Percentiles rank a stretch among this genome's conserved stretches.
These are phyloP conservation scores for Parthenolecanium corni DNA, from an alignment of 2,888 invertebrate species.

Conservation along the genomic window DNA sequence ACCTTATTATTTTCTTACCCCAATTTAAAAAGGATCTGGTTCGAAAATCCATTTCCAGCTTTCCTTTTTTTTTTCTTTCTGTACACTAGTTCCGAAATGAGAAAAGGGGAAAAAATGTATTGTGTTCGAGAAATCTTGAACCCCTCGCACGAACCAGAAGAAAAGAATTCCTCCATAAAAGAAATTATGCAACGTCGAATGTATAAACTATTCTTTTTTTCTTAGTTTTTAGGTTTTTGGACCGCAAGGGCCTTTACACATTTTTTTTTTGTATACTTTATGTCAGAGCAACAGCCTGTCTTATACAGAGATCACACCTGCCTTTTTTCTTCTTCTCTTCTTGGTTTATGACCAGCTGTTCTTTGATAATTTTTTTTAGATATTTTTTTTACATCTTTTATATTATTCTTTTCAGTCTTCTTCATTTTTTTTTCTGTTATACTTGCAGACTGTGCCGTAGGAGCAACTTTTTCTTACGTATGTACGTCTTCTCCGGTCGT, in stretches of 20 bases:
- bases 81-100: no score
- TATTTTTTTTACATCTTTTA: no score
- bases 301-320: conserved; percentile 19
- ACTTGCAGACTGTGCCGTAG: conserved; percentile 6
- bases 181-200: conserved; percentile 24
- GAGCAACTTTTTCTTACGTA: no score
- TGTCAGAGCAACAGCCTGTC: conserved; percentile 12
- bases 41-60: conserved; percentile 17
- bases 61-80: no score
- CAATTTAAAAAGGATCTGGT: conserved; percentile 19
- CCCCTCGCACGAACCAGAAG: conserved; percentile 12
- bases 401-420: no score
- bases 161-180: conserved; percentile 18
- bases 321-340: not conserved
- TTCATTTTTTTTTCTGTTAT: conserved; percentile 10
- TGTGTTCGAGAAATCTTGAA: conserved; percentile 19
- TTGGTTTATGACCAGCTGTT: conserved; percentile 15
- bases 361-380: conserved; percentile 10
- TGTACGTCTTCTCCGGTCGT: not conserved
- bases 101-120: conserved; percentile 1
- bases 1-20: conserved; percentile 24
- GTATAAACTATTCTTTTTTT: conserved; percentile 14
- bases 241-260: conserved; percentile 13
- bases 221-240: conserved; percentile 19
- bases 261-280: not conserved